Evolutionary conservation across 2,888 invertebrate genomes (phyloP).

Genomic region (Nasonovia ribisnigri): DNA sequence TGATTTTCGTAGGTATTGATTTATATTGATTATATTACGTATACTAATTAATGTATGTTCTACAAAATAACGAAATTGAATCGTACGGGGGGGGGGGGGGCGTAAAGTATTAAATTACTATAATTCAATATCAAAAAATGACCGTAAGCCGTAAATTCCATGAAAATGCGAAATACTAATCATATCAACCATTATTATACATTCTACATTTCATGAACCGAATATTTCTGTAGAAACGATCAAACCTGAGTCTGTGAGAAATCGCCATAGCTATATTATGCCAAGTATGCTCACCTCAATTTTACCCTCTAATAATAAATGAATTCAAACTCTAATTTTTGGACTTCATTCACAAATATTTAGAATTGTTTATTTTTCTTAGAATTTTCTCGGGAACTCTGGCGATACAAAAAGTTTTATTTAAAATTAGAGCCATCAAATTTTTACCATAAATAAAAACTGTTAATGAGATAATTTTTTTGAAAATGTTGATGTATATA

Average conservation of each 20-base stretch:
- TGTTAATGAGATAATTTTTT: background rate
- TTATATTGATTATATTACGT: background rate
- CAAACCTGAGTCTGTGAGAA: background rate
- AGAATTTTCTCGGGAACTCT: background rate
- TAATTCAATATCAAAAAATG: background rate
- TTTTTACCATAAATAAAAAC: no score
- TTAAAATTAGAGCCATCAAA: no score
- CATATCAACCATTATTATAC: background rate
- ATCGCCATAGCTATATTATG: background rate
- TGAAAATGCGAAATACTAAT: background rate
- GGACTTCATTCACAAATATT: background rate
- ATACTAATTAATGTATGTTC: background rate
- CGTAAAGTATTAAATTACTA: no score
- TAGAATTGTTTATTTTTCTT: background rate
- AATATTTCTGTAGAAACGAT: background rate
- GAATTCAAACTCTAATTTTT: background rate
- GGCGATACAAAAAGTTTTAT: background rate
- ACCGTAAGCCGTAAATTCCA: background rate
- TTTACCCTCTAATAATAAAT: background rate
- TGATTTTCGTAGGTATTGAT: background rate
- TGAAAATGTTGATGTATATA: background rate
- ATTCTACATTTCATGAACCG: background rate
- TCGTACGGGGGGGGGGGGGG: no score
- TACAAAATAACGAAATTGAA: background rate
- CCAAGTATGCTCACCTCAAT: background rate